Base-by-base conservation (phyloP, 2,113 vertebrate genomes). In the Leptodactylus fuscus region DNA sequence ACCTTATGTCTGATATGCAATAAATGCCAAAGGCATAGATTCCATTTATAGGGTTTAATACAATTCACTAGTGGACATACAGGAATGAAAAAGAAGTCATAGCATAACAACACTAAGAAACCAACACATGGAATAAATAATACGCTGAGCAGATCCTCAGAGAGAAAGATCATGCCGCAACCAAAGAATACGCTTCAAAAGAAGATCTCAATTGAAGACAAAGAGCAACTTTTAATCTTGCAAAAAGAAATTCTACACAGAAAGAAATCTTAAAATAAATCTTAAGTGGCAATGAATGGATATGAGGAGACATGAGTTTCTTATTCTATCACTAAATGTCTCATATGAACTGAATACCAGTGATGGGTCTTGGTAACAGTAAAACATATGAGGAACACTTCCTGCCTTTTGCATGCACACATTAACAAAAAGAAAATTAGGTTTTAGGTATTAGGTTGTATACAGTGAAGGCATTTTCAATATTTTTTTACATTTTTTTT, bases 171-270 rank as follows among this genome's bases (percentile, higher is more conserved):
- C 27, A 32, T 65, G 13, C 6, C 1, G 22, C 69, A 73, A 22
- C 36, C 20, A 73, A 13, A 22, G 38, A 24, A 73, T 73, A 1
- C 20, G 44, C 13, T 44, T 73, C 22, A 44, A 44, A 73, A 44
- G 36, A 71, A 44, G 20, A 44, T 44, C 69, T 73, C 38, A 73
- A 38, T n/a, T 38, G 69, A 22, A n/a, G 27, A 13, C 44, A 46
- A 74, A 46, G 16, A 27, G 6, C 41, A 74, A 74, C 38, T 46
- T 74, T 74, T 74, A 74, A 75, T 75, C 71, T 75, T 49, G 44
- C 49, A 24, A 49, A 46, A 49, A 49, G 44, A 41, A 24, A 29
- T 75, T 49, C 16, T 16, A 48, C n/a, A 49, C n/a, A 49, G 41
- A 75, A 75, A 48, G 24, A 8, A 49, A 49, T 48, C 44, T 27